Percentiles rank a stretch among this genome's conserved stretches.
Conservation (phyloP, 53 echinoderm and acorn worm genomes). For the Pentamera pediparva region DNA sequence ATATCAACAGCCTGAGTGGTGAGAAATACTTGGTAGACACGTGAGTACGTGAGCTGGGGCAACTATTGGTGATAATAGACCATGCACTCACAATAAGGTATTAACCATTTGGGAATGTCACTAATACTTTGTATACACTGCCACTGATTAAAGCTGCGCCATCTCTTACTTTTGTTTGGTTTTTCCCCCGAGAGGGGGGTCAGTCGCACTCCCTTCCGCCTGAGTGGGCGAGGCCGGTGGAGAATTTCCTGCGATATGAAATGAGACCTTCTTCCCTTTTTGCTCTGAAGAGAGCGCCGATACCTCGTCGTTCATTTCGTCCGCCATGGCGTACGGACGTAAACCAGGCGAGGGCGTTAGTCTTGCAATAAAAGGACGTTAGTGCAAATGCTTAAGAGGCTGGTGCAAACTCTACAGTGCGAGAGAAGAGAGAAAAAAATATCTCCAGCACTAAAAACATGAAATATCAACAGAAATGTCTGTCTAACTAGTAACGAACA, state of each 20-base stretch:
- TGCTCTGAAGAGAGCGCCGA: conserved; percentile 22
- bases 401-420: conserved; percentile 8
- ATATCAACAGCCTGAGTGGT: no score
- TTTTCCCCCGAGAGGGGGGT: not conserved
- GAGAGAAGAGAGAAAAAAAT: not conserved
- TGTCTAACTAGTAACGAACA: no score
- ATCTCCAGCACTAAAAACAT: no score
- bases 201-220: not conserved
- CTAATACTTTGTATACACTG: no score
- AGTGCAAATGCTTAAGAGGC: conserved; percentile 18
- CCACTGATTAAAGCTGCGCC: no score
- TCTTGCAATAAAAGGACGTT: conserved; percentile 16
- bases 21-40: no score
- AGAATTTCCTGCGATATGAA: conserved; percentile 3
- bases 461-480: no score
- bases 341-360: not conserved
- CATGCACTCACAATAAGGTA: no score
- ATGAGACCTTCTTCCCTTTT: conserved; percentile 16
- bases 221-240: not conserved
- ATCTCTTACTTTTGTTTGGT: conserved; percentile 23
- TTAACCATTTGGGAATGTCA: no score
- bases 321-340: not conserved
- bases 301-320: conserved; percentile 10
- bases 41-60: no score
- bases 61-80: no score